phyloP scores from a whole-genome alignment of 2,797 vertebrate species.

The Staurois parvus region DNA sequence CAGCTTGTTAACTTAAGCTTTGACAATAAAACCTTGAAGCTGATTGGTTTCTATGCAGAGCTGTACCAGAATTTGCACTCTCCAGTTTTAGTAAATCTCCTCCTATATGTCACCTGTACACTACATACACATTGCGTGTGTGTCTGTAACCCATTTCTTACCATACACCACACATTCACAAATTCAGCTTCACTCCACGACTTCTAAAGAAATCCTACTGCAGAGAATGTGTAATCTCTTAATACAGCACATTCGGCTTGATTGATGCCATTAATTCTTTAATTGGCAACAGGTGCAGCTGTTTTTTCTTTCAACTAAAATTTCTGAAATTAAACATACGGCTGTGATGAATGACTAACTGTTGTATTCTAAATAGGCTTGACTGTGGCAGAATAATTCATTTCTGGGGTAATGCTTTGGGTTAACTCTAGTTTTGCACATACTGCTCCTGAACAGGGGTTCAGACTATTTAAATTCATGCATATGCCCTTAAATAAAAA shows the following conservation, averaged over 20 bases:
- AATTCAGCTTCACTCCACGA: conserved; percentile 20
- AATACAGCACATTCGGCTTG: conserved; percentile 78
- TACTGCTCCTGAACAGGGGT: not conserved
- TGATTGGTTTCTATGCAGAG: too few relatives aligned
- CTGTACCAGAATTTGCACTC: too few relatives aligned
- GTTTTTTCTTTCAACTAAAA: conserved; percentile 78
- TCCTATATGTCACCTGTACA: not conserved
- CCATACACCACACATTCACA: not conserved
- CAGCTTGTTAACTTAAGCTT: too few relatives aligned
- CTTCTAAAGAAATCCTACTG: conserved; percentile 75
- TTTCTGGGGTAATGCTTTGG: conserved; percentile 70
- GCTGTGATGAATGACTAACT: conserved; percentile 88
- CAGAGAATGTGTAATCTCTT: conserved; percentile 75
- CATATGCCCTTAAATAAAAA: not conserved
- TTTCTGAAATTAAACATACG: conserved; percentile 85
- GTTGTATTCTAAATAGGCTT: conserved; percentile 82
- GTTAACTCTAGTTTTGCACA: not conserved
- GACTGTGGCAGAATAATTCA: conserved; percentile 78
- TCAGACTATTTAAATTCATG: not conserved
- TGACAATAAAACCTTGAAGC: too few relatives aligned
- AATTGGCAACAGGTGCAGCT: conserved; percentile 88
- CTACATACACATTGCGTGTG: not conserved
- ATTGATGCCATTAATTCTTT: conserved; percentile 85
- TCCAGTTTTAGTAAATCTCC: too few relatives aligned
- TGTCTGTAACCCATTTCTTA: not conserved